phyloP scores from a whole-genome alignment of 2,797 vertebrate genomes.

The Coccyzus lansbergi region DNA sequence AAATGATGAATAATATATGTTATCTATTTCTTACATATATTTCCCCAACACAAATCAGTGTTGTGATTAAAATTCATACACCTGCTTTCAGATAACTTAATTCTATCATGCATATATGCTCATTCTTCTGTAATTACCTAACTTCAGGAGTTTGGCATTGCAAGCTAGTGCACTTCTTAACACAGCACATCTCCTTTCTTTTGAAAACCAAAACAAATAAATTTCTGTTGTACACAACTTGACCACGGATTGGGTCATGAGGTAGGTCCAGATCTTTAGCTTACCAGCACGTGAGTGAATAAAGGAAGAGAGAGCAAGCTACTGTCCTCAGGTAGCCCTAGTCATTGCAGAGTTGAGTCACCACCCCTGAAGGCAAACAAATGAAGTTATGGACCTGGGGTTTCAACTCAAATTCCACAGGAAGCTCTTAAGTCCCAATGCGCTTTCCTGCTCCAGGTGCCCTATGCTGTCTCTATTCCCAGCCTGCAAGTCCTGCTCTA shows the following conservation, averaged over 20 bases:
- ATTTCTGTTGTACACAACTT: neutral
- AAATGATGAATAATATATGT: neutral
- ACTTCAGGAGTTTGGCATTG: neutral
- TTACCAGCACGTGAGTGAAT: neutral
- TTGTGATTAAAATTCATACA: neutral
- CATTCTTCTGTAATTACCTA: neutral
- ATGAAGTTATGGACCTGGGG: neutral
- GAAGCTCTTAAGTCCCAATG: neutral
- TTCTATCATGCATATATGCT: rapidly evolving
- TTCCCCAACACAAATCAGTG: neutral
- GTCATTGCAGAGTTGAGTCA: neutral
- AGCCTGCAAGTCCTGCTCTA: neutral
- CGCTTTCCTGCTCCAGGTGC: neutral
- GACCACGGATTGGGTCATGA: neutral
- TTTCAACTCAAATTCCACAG: neutral
- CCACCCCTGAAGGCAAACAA: neutral
- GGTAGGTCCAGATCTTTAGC: neutral
- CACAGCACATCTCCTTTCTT: neutral
- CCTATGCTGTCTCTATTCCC: neutral
- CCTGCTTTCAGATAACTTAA: neutral
- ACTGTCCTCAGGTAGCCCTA: neutral
- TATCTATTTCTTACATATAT: neutral
- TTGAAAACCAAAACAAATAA: neutral
- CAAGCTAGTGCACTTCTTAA: neutral
- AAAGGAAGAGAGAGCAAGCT: neutral